Base-by-base conservation (phyloP, 1,140 invertebrate genomes). In the Harpegnathos saltator region DNA sequence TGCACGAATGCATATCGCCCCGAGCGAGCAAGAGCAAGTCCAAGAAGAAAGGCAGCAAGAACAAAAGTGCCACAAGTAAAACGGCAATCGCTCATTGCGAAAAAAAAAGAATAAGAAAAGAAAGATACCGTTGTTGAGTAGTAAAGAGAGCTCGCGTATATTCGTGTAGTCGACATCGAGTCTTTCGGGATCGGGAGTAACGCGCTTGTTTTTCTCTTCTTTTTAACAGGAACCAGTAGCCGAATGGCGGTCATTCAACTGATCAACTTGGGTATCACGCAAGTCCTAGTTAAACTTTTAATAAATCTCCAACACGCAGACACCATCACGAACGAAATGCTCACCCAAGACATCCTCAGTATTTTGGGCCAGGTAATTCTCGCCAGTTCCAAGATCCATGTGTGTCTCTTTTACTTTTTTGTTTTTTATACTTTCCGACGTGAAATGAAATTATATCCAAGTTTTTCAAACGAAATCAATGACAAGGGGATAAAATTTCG, bases 321-420 rank as follows among this genome's bases (percentile, higher is more conserved):
- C 65, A 92, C 86, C 15, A 87, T 91, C 26, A 91, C 91, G 82
- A 88, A 91, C 38, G 94, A 95, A 85, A 75, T 91, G 29, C 87
- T 95, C 29, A 82, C 94, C 58, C 92, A 95, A 88, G 95, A 95
- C 81, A 85, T 94, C 66, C 86, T 95, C 19, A 95, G 94, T 93
- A 92, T 94, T 82, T 88, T 95, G 65, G 93, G 94, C 85, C 95
- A 95, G 89, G 92, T 95, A 84, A 85, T 58, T 22, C 17, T 62
- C 50, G 0, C 22, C 14, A 5, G 4, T 2, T 2, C 0, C 3
- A 7, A 19, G 0, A 4, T 1, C 19, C 11, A 14, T 3, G n/a
- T 1, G 3, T 0, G 12, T 9, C 22, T 50, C 3, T 0, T 59
- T 15, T 7, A 9, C n/a, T n/a, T n/a, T n/a, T 11, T 24, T 3